These are phyloP conservation scores for Malurus leucopterus DNA, from an alignment of 2,797 vertebrate genomes.

Conservation along the genomic window DNA sequence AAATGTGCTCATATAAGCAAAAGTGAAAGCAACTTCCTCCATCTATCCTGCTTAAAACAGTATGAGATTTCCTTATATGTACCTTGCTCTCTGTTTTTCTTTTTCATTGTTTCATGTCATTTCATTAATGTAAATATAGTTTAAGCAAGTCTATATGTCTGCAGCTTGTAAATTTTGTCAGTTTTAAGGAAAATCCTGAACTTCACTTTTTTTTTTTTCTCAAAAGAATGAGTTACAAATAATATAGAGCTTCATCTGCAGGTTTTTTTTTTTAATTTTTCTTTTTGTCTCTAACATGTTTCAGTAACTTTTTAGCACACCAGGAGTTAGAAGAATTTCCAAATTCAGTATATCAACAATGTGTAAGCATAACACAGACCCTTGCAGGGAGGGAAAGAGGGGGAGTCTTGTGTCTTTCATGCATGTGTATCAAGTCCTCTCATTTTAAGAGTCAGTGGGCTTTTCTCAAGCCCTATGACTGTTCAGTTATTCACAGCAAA, in stretches of 20 bases:
- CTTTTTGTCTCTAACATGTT: background rate
- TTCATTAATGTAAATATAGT: background rate
- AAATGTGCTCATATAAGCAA: background rate
- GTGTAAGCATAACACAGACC: background rate
- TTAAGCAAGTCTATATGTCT: background rate
- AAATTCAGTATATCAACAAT: background rate
- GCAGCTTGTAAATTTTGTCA: background rate
- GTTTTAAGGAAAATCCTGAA: background rate
- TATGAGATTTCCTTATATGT: background rate
- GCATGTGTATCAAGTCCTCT: background rate
- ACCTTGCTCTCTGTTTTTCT: background rate
- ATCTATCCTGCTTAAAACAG: background rate
- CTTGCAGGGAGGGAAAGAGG: background rate
- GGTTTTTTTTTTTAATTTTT: background rate
- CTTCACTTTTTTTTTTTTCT: background rate
- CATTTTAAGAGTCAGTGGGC: background rate
- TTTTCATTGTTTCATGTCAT: background rate
- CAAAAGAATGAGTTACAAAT: background rate
- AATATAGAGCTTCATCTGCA: background rate
- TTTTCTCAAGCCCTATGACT: background rate
- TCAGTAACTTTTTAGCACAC: background rate
- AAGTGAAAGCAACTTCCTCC: background rate
- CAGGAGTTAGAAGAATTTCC: background rate
- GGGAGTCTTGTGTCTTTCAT: background rate
- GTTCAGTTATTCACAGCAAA: slow-evolving; percentile 23